Evolutionary conservation across 2,888 invertebrate genomes (phyloP), one percentile per base, ranked within the genome.

Genomic region (Pachydiplax longipennis): DNA sequence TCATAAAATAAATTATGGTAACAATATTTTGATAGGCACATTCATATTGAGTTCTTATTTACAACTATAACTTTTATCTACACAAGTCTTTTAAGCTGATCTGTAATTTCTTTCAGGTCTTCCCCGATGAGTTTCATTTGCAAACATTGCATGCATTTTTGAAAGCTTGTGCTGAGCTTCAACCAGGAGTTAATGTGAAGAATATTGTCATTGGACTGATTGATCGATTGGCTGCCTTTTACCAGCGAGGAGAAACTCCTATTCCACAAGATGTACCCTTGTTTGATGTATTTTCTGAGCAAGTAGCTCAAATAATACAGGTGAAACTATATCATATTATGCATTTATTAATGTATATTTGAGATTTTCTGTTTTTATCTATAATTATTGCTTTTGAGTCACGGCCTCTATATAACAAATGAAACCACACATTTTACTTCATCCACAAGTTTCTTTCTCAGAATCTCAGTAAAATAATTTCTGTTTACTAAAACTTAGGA

Each of bases 121-220:
- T 99, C 94, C 99, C 99, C 0, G 99, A 99, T 93, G 99, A 99
- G 94, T 99, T 99, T 94, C 99, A 99, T 94, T 95, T 99, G 93
- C 98, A 98, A 92, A 99, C 99, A 0, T 95, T 99, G 91, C 98
- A 97, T 94, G 97, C 98, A 81, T 99, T 99, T 94, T 95, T 99
- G 91, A 98, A 98, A 94, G 99, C 99, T 0, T 99, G 99, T 94
- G 99, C 98, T 0, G 99, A 99, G 93, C 95, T 99, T 0, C 99
- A 99, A 93, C 96, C 97, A 0, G 98, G 97, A 13, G 99, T 99
- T 18, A 99, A 99, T 94, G 99, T 99, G 12, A 99, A 99, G 94
- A 99, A 99, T 94, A 98, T 99, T 92, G 98, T 99, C 91, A 99
- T 99, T 92, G 98, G 99, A 2, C 95, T 99, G 58, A 99, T 99